These are phyloP conservation scores for Ectropis grisescens DNA, from an alignment of 1,140 invertebrate genomes.

Conservation along the genomic window DNA sequence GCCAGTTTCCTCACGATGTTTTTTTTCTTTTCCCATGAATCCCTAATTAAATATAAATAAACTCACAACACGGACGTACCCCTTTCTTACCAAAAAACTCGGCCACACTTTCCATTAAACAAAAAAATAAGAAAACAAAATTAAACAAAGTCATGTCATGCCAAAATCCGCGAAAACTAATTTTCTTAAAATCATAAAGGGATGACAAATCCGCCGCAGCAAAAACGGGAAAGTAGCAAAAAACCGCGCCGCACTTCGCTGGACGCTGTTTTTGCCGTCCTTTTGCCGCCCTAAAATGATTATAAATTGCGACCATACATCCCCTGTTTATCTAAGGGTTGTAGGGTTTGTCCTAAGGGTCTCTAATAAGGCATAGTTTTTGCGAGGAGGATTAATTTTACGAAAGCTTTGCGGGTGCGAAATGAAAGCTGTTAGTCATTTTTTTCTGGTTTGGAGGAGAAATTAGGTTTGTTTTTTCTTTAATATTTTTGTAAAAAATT, in stretches of 20 bases:
- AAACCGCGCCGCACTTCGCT: conserved; percentile 15
- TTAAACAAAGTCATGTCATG: no score
- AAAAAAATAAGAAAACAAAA: no score
- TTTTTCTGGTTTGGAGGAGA: conserved; percentile 8
- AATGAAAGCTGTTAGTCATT: conserved; percentile 10
- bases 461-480: conserved; percentile 2
- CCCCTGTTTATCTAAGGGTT: conserved; percentile 42
- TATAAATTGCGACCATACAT: conserved; percentile 52
- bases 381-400: conserved; percentile 31
- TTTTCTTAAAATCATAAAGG: conserved; percentile 27
- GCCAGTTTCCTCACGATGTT: no score
- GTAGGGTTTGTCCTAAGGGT: conserved; percentile 21
- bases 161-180: conserved; percentile 13
- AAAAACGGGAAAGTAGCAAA: conserved; percentile 26
- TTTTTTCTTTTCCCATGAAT: no score
- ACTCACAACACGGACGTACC: no score
- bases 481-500: no score
- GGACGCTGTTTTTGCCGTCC: conserved; percentile 3
- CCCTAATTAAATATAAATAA: no score
- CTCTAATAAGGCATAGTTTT: conserved; percentile 52
- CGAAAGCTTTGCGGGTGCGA: conserved; percentile 12
- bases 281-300: conserved; percentile 49
- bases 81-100: no score
- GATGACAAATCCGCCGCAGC: conserved; percentile 7
- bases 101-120: no score